Percentiles rank a stretch among this genome's conserved stretches.
Evolutionary conservation across 2,113 vertebrate species (phyloP).

Genomic region (Dasyurus viverrinus): DNA sequence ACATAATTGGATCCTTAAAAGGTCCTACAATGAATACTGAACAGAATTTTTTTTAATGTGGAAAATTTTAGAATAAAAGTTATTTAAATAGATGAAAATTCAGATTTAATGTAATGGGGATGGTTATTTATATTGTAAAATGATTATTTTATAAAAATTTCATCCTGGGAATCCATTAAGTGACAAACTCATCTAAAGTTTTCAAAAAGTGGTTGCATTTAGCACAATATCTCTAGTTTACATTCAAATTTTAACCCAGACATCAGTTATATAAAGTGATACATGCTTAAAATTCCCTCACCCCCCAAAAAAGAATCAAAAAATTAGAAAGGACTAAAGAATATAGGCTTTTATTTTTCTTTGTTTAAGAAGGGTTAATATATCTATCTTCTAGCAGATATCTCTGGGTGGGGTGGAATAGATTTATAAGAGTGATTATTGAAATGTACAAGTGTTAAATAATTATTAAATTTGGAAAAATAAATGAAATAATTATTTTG

Average conservation of each 20-base stretch:
- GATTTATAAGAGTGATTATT: conserved; percentile 9
- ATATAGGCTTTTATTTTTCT: background rate
- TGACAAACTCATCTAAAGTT: background rate
- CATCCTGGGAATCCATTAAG: background rate
- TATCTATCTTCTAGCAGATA: background rate
- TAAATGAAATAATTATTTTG: conserved; percentile 31
- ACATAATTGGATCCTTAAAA: background rate
- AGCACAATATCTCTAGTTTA: background rate
- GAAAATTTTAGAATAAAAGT: background rate
- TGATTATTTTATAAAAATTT: background rate
- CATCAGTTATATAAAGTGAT: background rate
- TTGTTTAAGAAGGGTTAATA: conserved; percentile 7
- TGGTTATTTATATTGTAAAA: background rate
- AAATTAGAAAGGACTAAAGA: background rate
- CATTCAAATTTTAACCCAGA: background rate
- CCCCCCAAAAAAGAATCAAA: background rate
- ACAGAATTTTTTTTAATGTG: background rate
- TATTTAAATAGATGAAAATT: background rate
- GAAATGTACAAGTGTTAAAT: background rate
- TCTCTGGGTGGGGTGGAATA: background rate
- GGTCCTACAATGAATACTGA: background rate
- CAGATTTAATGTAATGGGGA: background rate
- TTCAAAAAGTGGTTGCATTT: background rate
- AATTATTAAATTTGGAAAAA: background rate
- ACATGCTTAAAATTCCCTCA: background rate